These are phyloP conservation scores for Pachliopta kotzebuea DNA, from an alignment of 2,888 invertebrate species.

Conservation along the genomic window DNA sequence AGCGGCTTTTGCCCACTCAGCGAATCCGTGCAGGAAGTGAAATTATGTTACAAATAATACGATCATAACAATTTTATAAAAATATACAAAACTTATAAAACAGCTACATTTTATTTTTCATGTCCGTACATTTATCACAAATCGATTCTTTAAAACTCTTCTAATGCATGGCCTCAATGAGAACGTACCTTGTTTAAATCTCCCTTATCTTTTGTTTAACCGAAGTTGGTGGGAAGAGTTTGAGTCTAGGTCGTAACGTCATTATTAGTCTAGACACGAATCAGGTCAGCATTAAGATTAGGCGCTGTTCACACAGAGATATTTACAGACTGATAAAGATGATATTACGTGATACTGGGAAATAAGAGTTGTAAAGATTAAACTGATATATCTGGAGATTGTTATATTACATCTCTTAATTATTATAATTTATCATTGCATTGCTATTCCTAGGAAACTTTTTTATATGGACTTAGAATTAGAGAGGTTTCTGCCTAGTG, in stretches of 20 bases:
- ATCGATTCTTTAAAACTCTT: slow-evolving; percentile 5
- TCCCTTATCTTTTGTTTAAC: slow-evolving; percentile 65
- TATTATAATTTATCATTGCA: background rate
- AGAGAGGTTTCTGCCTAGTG: no score
- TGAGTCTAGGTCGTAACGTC: slow-evolving; percentile 67
- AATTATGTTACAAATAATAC: no score
- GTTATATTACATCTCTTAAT: slow-evolving; percentile 23
- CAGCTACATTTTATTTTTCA: background rate
- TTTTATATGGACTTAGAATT: no score
- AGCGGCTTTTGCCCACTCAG: no score
- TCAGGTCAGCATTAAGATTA: slow-evolving; percentile 69
- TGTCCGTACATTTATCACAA: background rate
- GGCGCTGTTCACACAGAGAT: slow-evolving; percentile 53
- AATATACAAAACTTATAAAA: no score
- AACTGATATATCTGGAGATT: slow-evolving; percentile 40
- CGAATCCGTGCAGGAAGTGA: no score
- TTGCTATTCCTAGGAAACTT: background rate
- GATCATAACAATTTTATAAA: no score
- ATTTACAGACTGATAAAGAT: slow-evolving; percentile 44
- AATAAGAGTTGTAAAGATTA: slow-evolving; percentile 68
- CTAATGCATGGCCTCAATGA: slow-evolving; percentile 45
- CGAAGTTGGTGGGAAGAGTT: slow-evolving; percentile 49
- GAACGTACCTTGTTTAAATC: slow-evolving; percentile 47
- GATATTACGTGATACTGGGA: slow-evolving; percentile 54
- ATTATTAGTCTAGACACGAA: slow-evolving; percentile 65